Evolutionary conservation across 2,113 vertebrate genomes (phyloP), one percentile per base, ranked within the genome.

Genomic region (Lophotis ruficrista): DNA sequence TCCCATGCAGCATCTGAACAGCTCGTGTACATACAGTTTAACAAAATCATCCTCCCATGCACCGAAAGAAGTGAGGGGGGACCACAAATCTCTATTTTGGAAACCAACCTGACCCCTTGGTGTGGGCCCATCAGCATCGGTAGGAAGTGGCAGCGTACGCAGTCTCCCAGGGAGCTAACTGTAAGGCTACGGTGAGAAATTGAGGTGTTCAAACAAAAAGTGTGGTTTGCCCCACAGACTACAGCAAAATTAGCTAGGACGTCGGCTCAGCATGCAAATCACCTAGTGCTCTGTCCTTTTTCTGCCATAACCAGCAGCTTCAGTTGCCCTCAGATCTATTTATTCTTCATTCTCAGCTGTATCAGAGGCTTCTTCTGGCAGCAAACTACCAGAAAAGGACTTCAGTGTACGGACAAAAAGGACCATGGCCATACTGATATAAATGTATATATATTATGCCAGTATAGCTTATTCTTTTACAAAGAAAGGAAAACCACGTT

Each of bases 41-140:
- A 77, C 13, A 53, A 96, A 84, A 69, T n/a, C 65, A 82, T 31
- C 48, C 81, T 82, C 61, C 77, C 38, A n/a, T 1, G 0, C n/a
- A 48, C 66, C 0, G 0, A 61, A 51, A 81, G 1, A 9, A 70
- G 38, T 0, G 0, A 6, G 11, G 43, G 17, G 50, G 12, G 5
- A 18, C 18, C n/a, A 87, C 14, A 92, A 12, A 79, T 21, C 61
- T 75, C 48, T 57, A 0, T 47, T 89, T 89, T 18, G 56, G 64
- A 84, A 51, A 89, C 12, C 30, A 45, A 1, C 12, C 18, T 51
- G 60, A 58, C 4, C 68, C 50, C 15, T 51, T n/a, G 21, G 33
- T 47, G 54, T n/a, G 58, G 35, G 37, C 10, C 54, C 17, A 5
- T 15, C 4, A 20, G 27, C 4, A 1, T n/a, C 1, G 5, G 58